Evolutionary conservation across 2,113 vertebrate genomes (phyloP), one percentile per base, ranked within the genome.

Genomic region (Pyrgilauda ruficollis): DNA sequence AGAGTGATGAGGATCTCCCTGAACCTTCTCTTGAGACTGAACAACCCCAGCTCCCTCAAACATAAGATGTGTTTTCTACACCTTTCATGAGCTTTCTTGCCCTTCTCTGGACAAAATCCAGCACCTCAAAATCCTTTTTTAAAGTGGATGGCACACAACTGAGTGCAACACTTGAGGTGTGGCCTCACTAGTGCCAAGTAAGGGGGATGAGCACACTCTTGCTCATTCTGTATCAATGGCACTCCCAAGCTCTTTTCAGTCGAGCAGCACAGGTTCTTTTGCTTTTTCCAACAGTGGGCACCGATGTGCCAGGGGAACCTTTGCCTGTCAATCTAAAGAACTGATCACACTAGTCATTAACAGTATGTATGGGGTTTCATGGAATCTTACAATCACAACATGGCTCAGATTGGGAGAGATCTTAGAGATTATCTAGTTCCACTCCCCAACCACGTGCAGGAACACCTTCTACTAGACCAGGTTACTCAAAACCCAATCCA

Each of bases 351-450:
- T 7, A 11, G 22, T 11, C 30, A 52, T 28, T 41, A 47, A 9
- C 31, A 18, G 0, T 4, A 11, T 6, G 2, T 4, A 5, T 2
- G 8, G n/a, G 17, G 35, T 27, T 58, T 43, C 7, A 9, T 9
- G 21, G 35, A 43, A 31, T 73, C 43, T 80, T 58, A 6, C 9
- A 23, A 11, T 80, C 50, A 6, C 9, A 23, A 11, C 16, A 20
- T 4, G 18, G 12, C 58, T 81, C 66, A 16, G 35, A 27, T 3
- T 43, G 50, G 37, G 44, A 44, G 44, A 26, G 59, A 28, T 31
- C 37, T 37, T 16, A 15, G 15, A 33, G 44, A 28, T 37, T 15
- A 5, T 23, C 14, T 50, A 12, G 27, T 80, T 66, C 31, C 0
- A 0, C 9, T 26, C 18, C 10, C 18, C 4, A 9, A 31, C 28